Conservation (phyloP, 1,140 invertebrate species). For the Pogonognathellus flavescens region DNA sequence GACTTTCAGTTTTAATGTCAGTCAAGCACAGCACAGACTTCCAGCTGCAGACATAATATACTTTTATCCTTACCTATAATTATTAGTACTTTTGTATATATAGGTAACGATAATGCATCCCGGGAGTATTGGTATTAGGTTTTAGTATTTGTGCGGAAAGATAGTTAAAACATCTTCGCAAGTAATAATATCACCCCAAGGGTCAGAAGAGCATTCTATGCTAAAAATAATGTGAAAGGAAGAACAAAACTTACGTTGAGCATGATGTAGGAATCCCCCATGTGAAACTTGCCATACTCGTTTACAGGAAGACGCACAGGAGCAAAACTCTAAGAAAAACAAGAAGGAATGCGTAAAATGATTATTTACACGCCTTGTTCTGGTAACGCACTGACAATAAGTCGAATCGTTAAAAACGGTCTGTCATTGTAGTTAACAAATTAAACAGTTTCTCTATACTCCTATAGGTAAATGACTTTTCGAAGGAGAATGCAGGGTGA, state of each 20-base stretch:
- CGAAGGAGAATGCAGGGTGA: not conserved
- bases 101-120: too few species aligned
- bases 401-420: not conserved
- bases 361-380: not conserved
- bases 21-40: too few species aligned
- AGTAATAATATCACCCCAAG: too few species aligned
- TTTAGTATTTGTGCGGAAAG: not conserved
- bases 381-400: not conserved
- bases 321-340: slow-evolving; percentile 81
- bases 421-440: not conserved
- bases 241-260: slow-evolving; percentile 79
- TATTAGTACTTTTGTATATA: too few species aligned
- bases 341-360: not conserved
- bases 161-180: too few species aligned
- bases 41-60: too few species aligned
- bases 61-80: too few species aligned
- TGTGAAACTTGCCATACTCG: slow-evolving; percentile 90
- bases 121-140: too few species aligned
- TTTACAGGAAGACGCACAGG: slow-evolving; percentile 80
- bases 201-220: too few species aligned
- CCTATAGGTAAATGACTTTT: not conserved
- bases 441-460: not conserved
- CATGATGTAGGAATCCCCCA: slow-evolving; percentile 91
- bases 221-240: too few species aligned
- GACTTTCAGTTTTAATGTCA: too few species aligned